A percentile compares a stretch with the other conserved stretches of the same genome.
phyloP scores from a whole-genome alignment of 2,797 vertebrate genomes.

The Rhincodon typus region DNA sequence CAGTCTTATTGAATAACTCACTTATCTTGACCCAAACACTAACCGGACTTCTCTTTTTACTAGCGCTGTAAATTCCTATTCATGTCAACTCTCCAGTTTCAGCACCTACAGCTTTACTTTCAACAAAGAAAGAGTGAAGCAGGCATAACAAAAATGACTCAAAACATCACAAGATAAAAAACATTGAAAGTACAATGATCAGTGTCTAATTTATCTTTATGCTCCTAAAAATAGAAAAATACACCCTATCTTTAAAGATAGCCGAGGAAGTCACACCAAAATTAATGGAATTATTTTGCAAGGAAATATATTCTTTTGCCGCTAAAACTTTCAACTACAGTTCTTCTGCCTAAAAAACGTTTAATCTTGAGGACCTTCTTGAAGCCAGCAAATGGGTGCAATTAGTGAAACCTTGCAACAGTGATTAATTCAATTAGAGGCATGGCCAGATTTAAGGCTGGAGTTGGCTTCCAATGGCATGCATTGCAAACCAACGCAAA shows the following conservation, averaged over 20 bases:
- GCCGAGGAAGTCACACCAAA: neutral
- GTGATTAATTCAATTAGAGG: no score
- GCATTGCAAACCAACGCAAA: no score
- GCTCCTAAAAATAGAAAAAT: neutral
- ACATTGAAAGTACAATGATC: neutral
- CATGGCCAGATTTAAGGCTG: no score
- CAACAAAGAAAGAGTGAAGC: neutral
- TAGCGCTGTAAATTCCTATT: neutral
- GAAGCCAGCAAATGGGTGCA: no score
- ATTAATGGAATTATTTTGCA: neutral
- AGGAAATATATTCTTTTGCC: neutral
- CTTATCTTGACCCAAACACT: neutral
- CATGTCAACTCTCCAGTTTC: no score
- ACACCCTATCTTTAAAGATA: neutral
- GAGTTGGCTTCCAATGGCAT: no score
- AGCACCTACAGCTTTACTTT: no score
- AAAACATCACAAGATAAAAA: neutral
- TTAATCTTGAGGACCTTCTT: no score
- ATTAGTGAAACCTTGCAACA: no score
- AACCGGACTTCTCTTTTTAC: neutral
- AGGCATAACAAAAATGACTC: neutral
- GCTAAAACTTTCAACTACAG: neutral
- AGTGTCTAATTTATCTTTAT: neutral
- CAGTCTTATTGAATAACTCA: neutral
- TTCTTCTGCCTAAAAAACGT: neutral